These are phyloP conservation scores for Campylomormyrus numenius DNA, from an alignment of 2,113 vertebrate species.

Conservation along the genomic window DNA sequence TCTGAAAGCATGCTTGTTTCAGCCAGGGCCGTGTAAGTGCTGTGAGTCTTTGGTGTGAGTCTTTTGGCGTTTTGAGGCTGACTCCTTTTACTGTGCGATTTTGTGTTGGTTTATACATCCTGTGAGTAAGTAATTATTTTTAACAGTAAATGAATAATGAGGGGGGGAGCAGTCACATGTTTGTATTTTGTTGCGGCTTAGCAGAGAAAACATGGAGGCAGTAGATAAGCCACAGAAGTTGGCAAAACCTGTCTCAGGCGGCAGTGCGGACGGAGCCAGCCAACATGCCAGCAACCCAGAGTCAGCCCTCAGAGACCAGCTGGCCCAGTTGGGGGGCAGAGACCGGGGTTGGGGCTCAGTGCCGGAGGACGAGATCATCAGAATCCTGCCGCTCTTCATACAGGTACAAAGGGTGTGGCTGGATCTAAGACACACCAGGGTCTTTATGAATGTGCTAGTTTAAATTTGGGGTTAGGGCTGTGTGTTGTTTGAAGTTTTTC, in stretches of 20 bases:
- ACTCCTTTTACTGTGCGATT: neutral
- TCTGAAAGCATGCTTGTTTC: neutral
- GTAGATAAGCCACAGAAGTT: constrained; percentile 58
- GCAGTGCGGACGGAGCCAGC: constrained; percentile 19
- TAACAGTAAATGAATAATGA: neutral
- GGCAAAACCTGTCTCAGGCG: constrained; percentile 40
- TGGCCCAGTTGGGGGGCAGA: constrained; percentile 41
- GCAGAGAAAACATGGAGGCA: constrained; percentile 36
- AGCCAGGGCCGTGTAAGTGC: neutral
- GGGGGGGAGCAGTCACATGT: neutral
- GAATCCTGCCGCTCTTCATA: constrained; percentile 52
- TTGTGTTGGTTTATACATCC: neutral
- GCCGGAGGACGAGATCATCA: constrained; percentile 38
- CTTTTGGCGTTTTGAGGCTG: neutral
- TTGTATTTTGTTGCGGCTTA: neutral
- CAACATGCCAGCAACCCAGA: neutral
- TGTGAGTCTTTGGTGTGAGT: neutral
- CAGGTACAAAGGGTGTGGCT: constrained; percentile 49
- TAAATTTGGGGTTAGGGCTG: neutral
- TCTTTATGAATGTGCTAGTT: neutral
- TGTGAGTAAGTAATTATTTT: neutral
- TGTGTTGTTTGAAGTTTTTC: neutral
- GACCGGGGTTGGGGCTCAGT: constrained; percentile 13
- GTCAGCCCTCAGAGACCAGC: constrained; percentile 43
- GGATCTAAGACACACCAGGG: neutral